Percentiles rank a stretch among this genome's conserved stretches.
Conservation (phyloP, 2,113 vertebrate species). For the Calcarius ornatus region DNA sequence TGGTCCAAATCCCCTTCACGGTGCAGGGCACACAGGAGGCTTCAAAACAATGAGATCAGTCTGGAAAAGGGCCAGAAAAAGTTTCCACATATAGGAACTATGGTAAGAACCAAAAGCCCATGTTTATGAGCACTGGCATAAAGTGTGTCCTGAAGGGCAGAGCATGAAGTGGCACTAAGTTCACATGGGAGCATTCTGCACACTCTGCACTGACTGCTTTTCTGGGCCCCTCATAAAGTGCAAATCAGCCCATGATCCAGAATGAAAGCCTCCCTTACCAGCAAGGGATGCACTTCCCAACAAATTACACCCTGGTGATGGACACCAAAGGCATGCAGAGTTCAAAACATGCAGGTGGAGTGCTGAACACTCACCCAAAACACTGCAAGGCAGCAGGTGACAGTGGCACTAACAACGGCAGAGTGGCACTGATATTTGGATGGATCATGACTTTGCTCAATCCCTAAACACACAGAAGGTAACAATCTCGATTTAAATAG, state of each 20-base stretch:
- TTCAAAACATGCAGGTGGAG: not conserved
- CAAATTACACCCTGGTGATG: not conserved
- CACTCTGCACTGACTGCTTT: not conserved
- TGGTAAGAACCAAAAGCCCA: not conserved
- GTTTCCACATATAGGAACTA: not conserved
- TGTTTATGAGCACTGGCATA: not conserved
- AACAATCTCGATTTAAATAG: constrained; percentile 12
- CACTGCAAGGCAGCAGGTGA: not conserved
- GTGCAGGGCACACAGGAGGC: not conserved
- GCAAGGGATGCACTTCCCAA: not conserved
- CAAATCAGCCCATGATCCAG: not conserved
- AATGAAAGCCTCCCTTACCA: not conserved
- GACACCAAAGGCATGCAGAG: not conserved
- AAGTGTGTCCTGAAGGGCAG: not conserved
- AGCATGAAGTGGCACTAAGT: not conserved
- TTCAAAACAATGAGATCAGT: not conserved
- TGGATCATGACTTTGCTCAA: not conserved
- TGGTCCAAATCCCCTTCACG: not conserved
- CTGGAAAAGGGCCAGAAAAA: not conserved
- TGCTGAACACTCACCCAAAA: not conserved
- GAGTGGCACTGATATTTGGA: not conserved
- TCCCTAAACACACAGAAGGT: not conserved
- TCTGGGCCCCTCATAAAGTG: not conserved
- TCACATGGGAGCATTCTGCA: not conserved
- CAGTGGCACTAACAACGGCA: not conserved